Base-by-base conservation (phyloP, 2,888 invertebrate genomes). In the Slavum lentiscoides region DNA sequence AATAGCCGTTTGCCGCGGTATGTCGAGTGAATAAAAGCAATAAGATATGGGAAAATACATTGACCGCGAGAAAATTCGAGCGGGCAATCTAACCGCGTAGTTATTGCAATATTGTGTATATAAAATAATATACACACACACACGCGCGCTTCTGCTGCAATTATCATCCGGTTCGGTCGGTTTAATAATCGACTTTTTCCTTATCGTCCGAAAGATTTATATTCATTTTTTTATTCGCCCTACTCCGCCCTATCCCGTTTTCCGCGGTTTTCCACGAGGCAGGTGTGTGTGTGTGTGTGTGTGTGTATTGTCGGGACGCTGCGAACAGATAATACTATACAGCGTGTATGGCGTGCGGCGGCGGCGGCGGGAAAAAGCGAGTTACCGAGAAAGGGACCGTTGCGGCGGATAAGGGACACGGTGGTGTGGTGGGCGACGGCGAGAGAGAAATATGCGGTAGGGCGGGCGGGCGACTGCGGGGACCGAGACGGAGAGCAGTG, bases 281-380 rank as follows among this genome's bases (percentile, higher is more conserved):
- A 13, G 62, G 62, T 53, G 17, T 2, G 15, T 2, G 15, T 17
- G 17, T 6, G 23, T 23, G 43, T 4, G 72, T 17, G 72, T 19
- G 23, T 39, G 59, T 3, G 43, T 49, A 49, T 11, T 30, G 30
- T 37, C 69, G 13, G 49, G 53, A 21, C 13, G 15, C 43, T 43
- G 43, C 43, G 15, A 73, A 17, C 53, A 74, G 74, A 74, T 74
- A 37, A 74, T 58, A 53, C 11, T 30, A 30, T 37, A 30, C 13
- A n/a, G 61, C 30, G 30, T 4, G 30, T 30, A 30, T 30, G 30
- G 30, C 4, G 4, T 30, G 30, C 30, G 30, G 73, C 17, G 72
- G 37, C n/a, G 11, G 61, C 13, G 43, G 53, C 37, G 17, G 74
- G 74, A 64, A 74, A 74, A 74, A 74, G 74, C 64, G 64, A 74